Percentiles rank a stretch among this genome's conserved stretches.
phyloP scores from a whole-genome alignment of 2,888 invertebrate genomes.

The Rhagonycha lutea region DNA sequence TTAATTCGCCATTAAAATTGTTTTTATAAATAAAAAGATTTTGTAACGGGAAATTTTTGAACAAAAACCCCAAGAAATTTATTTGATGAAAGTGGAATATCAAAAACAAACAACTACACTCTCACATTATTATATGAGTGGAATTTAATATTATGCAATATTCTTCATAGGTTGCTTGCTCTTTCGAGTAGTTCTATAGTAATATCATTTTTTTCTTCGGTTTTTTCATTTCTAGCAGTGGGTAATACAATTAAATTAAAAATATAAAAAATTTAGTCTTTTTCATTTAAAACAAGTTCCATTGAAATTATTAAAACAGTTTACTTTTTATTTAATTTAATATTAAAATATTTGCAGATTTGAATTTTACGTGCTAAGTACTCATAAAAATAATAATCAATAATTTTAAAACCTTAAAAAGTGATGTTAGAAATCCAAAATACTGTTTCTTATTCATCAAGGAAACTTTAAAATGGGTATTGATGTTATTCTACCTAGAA shows the following conservation, averaged over 20 bases:
- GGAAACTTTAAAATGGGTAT: not conserved
- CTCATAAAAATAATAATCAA: too few relatives aligned
- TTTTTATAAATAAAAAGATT: too few relatives aligned
- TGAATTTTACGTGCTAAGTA: too few relatives aligned
- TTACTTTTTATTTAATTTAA: not conserved
- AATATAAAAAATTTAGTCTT: not conserved
- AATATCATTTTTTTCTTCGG: not conserved
- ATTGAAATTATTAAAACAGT: not conserved
- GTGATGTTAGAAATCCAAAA: not conserved
- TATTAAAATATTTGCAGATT: not conserved
- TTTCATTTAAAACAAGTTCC: not conserved
- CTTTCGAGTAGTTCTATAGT: not conserved
- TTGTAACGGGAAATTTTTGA: too few relatives aligned
- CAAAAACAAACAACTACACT: not conserved
- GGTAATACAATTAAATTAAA: not conserved
- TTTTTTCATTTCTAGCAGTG: not conserved
- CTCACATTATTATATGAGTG: not conserved
- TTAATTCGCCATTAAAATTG: too few relatives aligned
- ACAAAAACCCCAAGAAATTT: not conserved
- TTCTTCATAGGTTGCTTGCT: not conserved
- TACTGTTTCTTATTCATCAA: not conserved
- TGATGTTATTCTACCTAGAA: not conserved
- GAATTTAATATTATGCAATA: not conserved
- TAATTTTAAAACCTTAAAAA: too few relatives aligned
- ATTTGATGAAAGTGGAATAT: not conserved